phyloP scores from a whole-genome alignment of 2,797 vertebrate genomes.

The Zenarchopterus dispar region DNA sequence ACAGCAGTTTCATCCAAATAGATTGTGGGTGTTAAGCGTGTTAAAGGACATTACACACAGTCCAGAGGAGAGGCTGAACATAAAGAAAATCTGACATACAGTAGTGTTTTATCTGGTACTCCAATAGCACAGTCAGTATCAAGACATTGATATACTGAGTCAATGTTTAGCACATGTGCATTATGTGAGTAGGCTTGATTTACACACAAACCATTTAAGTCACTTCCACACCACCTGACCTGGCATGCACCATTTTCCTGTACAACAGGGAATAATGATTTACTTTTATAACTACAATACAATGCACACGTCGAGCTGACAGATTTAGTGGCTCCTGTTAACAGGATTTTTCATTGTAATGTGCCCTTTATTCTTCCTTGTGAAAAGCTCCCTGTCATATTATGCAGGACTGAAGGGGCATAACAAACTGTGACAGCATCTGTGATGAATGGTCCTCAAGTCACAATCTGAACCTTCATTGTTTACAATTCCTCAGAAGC shows the following conservation, averaged over 20 bases:
- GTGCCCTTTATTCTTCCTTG: conserved; percentile 56
- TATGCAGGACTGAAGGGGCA: conserved; percentile 55
- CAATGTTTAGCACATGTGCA: conserved; percentile 9
- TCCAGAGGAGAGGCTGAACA: conserved; percentile 50
- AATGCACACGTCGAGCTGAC: conserved; percentile 49
- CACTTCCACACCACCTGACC: conserved; percentile 19
- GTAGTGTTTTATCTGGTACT: conserved; percentile 12
- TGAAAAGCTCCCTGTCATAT: conserved; percentile 68
- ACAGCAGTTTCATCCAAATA: conserved; percentile 70
- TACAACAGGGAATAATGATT: conserved; percentile 64
- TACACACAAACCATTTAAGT: conserved; percentile 44
- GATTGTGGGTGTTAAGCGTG: conserved; percentile 56
- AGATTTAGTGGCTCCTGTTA: conserved; percentile 62
- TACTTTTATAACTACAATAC: conserved; percentile 54
- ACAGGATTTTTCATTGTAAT: conserved; percentile 60
- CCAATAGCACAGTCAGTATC: conserved; percentile 10
- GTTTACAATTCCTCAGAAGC: conserved; percentile 67
- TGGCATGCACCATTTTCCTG: conserved; percentile 41
- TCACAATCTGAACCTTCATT: conserved; percentile 62
- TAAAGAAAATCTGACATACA: conserved; percentile 34
- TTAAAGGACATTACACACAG: conserved; percentile 59
- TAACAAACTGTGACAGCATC: conserved; percentile 63
- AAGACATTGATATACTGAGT: conserved; percentile 8
- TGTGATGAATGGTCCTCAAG: conserved; percentile 64
- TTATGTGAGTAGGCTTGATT: conserved; percentile 26